Evolutionary conservation across 2,888 invertebrate species (phyloP), one percentile per base, ranked within the genome.

Genomic region (Eledona agricola): DNA sequence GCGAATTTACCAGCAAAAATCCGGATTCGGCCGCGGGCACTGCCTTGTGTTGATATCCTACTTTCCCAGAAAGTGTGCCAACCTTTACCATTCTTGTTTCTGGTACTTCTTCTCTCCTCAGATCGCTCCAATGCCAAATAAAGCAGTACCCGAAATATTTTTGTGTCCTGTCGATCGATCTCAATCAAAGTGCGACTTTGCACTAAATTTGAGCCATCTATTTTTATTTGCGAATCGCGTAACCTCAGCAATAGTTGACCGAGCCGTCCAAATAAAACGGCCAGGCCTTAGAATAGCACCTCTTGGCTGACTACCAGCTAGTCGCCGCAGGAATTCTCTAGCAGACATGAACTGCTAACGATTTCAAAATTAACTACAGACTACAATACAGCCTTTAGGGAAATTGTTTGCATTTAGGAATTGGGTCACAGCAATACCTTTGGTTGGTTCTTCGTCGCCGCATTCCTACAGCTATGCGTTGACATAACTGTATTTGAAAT

Each of bases 1-100:
- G 31, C 47, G 53, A 53, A 40, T 40, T 34, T 37, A 26, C 34
- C 34, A 17, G 25, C 29, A 23, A 32, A n/a, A 55, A 51, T 28
- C 58, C 23, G 60, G 64, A 60, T 55, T 53, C 11, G 51, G 64
- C 58, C 43, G 9, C 26, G 52, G 37, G 15, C 46, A 42, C 50
- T 53, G 51, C 57, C 55, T 60, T 49, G 43, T 62, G 51, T 56
- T 45, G 51, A 47, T 55, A 64, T 66, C 62, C 65, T 63, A 67
- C 68, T 69, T 69, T 68, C 66, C 63, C 61, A 54, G 60, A 64
- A 69, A 65, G 67, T 69, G 55, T 67, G 68, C 64, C 69, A 68
- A 58, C 43, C 47, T 54, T 47, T 45, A 28, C 13, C n/a, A 5
- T 42, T 42, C 42, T 32, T 45, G 43, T 31, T 34, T 45, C 25